These are phyloP conservation scores for Dicyrtomina minuta DNA, from an alignment of 2,888 invertebrate species.

Conservation along the genomic window DNA sequence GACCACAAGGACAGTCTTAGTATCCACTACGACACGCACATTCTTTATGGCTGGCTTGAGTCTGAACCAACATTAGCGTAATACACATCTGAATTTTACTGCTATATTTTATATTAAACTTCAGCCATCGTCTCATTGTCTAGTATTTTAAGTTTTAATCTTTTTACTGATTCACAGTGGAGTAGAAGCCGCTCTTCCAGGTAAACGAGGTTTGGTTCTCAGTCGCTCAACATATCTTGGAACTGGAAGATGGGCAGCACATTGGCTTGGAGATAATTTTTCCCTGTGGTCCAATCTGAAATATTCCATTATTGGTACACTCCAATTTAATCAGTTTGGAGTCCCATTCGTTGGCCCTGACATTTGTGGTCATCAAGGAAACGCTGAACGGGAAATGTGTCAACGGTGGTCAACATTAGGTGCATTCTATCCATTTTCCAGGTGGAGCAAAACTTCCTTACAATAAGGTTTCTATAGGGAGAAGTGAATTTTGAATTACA, in stretches of 20 bases:
- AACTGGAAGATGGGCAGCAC: constrained; percentile 55
- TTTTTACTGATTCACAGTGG: constrained; percentile 14
- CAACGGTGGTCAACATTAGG: constrained; percentile 59
- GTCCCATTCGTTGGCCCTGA: constrained; percentile 53
- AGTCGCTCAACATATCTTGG: constrained; percentile 63
- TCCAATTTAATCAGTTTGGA: constrained; percentile 57
- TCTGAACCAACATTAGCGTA: constrained; percentile 57
- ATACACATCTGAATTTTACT: not conserved
- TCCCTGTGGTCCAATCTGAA: constrained; percentile 34
- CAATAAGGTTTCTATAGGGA: not conserved
- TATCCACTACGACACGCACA: constrained; percentile 74
- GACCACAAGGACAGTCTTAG: constrained; percentile 60
- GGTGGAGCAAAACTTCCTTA: too few relatives aligned
- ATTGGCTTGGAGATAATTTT: constrained; percentile 44
- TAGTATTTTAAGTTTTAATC: not conserved
- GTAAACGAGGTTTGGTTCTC: constrained; percentile 72
- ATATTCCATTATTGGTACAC: constrained; percentile 52
- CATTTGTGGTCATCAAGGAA: constrained; percentile 53
- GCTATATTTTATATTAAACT: too few relatives aligned
- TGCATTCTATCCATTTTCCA: constrained; percentile 58
- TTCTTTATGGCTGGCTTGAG: constrained; percentile 65
- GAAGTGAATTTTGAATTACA: constrained; percentile 14
- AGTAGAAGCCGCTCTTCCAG: constrained; percentile 16
- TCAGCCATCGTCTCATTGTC: too few relatives aligned
- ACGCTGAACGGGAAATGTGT: constrained; percentile 58